phyloP scores from a whole-genome alignment of 2,113 vertebrate species.

The Burhinus oedicnemus region DNA sequence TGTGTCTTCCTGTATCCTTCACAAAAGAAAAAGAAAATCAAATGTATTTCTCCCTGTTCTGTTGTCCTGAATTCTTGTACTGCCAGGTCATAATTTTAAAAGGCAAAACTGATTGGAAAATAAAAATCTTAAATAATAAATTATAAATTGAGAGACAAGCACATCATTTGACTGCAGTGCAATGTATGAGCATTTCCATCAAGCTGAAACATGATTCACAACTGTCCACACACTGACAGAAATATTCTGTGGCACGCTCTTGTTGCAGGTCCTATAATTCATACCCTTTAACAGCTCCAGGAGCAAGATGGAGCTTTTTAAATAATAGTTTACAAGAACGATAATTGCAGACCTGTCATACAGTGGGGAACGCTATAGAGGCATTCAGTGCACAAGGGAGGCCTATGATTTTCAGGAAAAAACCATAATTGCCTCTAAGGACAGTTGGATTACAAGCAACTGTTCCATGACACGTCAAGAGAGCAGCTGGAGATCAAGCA shows the following conservation, averaged over 20 bases:
- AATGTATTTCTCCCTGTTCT: background rate
- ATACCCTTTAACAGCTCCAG: background rate
- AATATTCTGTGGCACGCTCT: background rate
- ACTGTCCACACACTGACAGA: background rate
- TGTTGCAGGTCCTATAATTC: background rate
- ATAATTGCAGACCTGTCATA: conserved; percentile 13
- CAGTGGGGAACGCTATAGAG: background rate
- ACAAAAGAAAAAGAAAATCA: background rate
- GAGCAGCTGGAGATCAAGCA: background rate
- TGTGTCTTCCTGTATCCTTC: background rate
- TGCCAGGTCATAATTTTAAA: background rate
- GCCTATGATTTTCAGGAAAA: background rate
- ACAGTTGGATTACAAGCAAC: conserved; percentile 11
- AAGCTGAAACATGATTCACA: background rate
- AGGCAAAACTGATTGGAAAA: background rate
- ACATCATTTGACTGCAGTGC: background rate
- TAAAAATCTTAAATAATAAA: background rate
- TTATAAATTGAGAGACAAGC: background rate
- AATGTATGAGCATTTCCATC: background rate
- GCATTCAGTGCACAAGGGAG: background rate
- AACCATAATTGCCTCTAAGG: background rate
- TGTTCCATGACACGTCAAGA: background rate
- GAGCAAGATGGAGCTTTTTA: conserved; percentile 1
- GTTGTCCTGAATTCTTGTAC: background rate
- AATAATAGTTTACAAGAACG: conserved; percentile 17